Conservation (phyloP, 1,140 invertebrate species). For the Eurosta solidaginis region DNA sequence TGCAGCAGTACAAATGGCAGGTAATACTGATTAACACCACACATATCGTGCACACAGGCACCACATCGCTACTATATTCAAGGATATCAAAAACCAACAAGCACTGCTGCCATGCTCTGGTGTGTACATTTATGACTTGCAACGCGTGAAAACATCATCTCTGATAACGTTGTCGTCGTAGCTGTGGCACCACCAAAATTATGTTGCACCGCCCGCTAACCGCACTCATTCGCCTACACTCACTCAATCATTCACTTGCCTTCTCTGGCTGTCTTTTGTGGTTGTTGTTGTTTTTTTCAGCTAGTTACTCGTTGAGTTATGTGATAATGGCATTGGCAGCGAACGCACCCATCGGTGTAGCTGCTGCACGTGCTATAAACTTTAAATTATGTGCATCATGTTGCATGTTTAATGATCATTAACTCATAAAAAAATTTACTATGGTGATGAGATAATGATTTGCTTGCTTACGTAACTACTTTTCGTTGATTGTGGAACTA, state of each 20-base stretch:
- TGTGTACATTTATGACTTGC: conserved; percentile 2
- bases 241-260: background rate
- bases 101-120: no score
- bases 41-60: no score
- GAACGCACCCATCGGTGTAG: background rate
- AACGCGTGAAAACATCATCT: conserved; percentile 24
- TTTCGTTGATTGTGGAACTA: no score
- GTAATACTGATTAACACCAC: no score
- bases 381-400: background rate
- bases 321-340: conserved; percentile 13
- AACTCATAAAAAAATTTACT: conserved; percentile 8
- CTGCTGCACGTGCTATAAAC: background rate
- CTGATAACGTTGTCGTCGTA: conserved; percentile 9
- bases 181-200: conserved; percentile 13
- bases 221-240: background rate
- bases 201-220: background rate
- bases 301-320: conserved; percentile 8
- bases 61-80: no score
- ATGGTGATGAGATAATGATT: no score
- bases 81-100: no score
- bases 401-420: conserved; percentile 21
- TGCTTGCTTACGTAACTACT: no score
- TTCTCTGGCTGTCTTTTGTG: background rate
- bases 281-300: background rate
- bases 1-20: no score